Percentiles rank a stretch among this genome's conserved stretches.
phyloP scores from a whole-genome alignment of 2,113 vertebrate genomes.

The Tachuris rubrigastra region DNA sequence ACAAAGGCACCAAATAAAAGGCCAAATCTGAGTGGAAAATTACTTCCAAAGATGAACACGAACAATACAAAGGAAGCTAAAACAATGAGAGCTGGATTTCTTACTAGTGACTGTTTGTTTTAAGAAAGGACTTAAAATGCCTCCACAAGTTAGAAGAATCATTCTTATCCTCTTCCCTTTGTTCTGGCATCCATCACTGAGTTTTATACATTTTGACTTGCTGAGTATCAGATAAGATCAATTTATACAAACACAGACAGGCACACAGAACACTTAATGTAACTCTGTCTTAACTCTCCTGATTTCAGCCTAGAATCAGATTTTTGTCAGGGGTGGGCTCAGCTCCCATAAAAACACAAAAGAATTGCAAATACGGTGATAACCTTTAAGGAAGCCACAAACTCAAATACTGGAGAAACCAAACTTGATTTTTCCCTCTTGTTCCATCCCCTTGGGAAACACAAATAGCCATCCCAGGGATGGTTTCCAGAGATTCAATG shows the following conservation, averaged over 20 bases:
- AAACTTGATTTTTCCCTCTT: background rate
- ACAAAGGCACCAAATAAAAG: background rate
- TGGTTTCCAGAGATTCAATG: conserved; percentile 18
- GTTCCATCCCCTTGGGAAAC: background rate
- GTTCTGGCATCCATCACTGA: background rate
- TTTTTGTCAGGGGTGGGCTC: background rate
- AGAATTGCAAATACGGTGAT: background rate
- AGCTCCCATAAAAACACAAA: background rate
- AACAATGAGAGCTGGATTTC: conserved; percentile 19
- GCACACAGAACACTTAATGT: conserved; percentile 7
- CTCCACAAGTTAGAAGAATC: background rate
- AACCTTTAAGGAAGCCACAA: conserved; percentile 9
- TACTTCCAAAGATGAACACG: background rate
- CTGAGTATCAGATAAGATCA: conserved; percentile 10
- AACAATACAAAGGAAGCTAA: background rate
- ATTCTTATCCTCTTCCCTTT: background rate
- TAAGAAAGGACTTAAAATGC: conserved; percentile 45
- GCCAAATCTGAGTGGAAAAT: conserved; percentile 7
- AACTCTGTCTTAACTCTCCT: conserved; percentile 31
- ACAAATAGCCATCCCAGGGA: background rate
- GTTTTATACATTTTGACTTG: conserved; percentile 36
- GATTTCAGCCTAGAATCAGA: conserved; percentile 34
- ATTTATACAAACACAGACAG: conserved; percentile 36
- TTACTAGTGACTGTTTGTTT: conserved; percentile 51
- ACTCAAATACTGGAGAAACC: background rate